Evolutionary conservation across 2,113 vertebrate genomes (phyloP).

Genomic region (Cryptoleucopteryx plumbea): DNA sequence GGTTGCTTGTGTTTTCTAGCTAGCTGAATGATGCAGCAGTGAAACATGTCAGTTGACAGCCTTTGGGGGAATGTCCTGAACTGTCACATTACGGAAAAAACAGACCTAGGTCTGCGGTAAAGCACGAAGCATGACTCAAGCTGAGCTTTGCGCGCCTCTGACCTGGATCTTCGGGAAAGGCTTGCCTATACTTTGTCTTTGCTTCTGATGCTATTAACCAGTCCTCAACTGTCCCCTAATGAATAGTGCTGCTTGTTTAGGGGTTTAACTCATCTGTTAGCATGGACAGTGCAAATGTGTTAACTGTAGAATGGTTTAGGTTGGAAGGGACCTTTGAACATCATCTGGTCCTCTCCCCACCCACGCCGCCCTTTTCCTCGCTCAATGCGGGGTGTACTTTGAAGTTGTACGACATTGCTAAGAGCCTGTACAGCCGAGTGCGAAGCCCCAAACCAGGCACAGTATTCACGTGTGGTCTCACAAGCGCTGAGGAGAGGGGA

Average conservation of each 20-base stretch:
- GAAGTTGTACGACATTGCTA: not conserved
- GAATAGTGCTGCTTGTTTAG: not conserved
- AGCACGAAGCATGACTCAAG: not conserved
- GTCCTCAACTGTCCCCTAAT: not conserved
- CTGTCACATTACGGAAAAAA: not conserved
- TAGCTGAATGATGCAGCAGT: not conserved
- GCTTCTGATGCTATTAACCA: not conserved
- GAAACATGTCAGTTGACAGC: not conserved
- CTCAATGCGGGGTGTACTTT: rapidly evolving
- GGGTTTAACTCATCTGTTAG: not conserved
- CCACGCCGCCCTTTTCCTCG: rapidly evolving
- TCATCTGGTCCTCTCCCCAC: not conserved
- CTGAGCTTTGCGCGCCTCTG: not conserved
- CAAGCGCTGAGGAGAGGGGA: not conserved
- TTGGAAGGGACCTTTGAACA: not conserved
- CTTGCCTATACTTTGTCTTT: not conserved
- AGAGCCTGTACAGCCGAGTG: not conserved
- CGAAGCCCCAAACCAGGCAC: not conserved
- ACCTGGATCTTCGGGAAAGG: not conserved
- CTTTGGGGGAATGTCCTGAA: slow-evolving; percentile 27
- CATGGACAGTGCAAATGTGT: not conserved
- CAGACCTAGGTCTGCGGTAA: not conserved
- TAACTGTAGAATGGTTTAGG: not conserved
- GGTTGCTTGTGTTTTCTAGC: not conserved
- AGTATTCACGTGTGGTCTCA: rapidly evolving